phyloP scores from a whole-genome alignment of 2,888 invertebrate genomes.

The Torymus auratus region DNA sequence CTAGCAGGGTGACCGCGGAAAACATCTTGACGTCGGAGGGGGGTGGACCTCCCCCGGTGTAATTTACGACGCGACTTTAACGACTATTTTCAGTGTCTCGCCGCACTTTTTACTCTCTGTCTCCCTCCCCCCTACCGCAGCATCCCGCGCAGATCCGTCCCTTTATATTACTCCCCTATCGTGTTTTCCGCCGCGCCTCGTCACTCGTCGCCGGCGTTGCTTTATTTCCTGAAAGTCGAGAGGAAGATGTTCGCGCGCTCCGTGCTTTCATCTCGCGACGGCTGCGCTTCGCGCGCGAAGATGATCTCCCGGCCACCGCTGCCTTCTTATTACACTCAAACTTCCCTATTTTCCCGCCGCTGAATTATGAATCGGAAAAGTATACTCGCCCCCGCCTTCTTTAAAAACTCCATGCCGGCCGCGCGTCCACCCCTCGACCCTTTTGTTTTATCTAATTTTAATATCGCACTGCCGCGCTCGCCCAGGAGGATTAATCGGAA shows the following conservation, averaged over 20 bases:
- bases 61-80: slow-evolving; percentile 71
- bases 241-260: neutral
- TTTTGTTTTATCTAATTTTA: slow-evolving; percentile 29
- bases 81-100: slow-evolving; percentile 67
- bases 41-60: slow-evolving; percentile 59
- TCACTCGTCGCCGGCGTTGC: slow-evolving; percentile 5
- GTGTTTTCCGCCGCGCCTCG: too few relatives aligned
- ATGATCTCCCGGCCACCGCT: too few relatives aligned
- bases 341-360: too few relatives aligned
- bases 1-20: neutral
- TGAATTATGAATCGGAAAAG: too few relatives aligned
- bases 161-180: neutral
- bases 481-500: slow-evolving; percentile 43
- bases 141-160: neutral
- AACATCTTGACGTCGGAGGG: slow-evolving; percentile 26
- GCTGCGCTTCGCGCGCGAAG: too few relatives aligned
- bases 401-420: too few relatives aligned
- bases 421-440: neutral
- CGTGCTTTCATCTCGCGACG: neutral
- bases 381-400: too few relatives aligned
- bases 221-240: slow-evolving; percentile 19
- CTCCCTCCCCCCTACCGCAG: neutral
- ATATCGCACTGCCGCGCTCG: slow-evolving; percentile 4
- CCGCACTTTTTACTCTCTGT: slow-evolving; percentile 60
- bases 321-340: too few relatives aligned